Evolutionary conservation across 2,797 vertebrate genomes (phyloP), one percentile per base, ranked within the genome.

Genomic region (Hippopotamyrus pictus): DNA sequence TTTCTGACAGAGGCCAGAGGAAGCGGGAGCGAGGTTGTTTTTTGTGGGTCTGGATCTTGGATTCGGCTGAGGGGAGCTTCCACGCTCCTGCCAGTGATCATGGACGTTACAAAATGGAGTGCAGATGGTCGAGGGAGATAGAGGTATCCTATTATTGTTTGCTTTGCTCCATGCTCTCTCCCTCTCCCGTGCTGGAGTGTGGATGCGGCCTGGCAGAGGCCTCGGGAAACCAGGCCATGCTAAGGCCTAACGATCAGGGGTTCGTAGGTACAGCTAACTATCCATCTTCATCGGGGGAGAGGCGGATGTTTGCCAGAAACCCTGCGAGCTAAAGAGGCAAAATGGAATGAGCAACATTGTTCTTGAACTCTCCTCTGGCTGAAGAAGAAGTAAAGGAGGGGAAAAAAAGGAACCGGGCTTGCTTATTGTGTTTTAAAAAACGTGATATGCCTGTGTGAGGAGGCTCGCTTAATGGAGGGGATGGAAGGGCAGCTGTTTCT

Each of bases 101-200:
- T 92, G 93, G 93, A 92, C 93, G 90, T 89, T 73, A 89, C 91
- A 92, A 86, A 92, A 93, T 92, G 92, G 93, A 93, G 91, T 91
- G 91, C 92, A 95, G 95, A 95, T 95, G 95, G 93, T 93, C 92
- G 88, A 83, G 89, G 88, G 93, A 93, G 94, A 95, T 95, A 95
- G 93, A 94, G 92, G 90, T 93, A 85, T 93, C 84, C 92, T 92
- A 88, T 93, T 90, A 93, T 92, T 95, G 91, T 95, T 91, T 90
- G 17, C 44, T 57, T 46, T 44, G 53, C 87, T 33, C 33, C 8
- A 2, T 50, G 41, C 59, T 69, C 37, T 62, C 54, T 69, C 62
- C 50, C 29, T 65, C 48, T 57, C 29, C 79, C 9, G 2, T 25
- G 76, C 37, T 44, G 48, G 9, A 59, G 62, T 0, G 1, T 54